Evolutionary conservation across 23 tunicate species (phyloP).

Genomic region (Trididemnum clinides): DNA sequence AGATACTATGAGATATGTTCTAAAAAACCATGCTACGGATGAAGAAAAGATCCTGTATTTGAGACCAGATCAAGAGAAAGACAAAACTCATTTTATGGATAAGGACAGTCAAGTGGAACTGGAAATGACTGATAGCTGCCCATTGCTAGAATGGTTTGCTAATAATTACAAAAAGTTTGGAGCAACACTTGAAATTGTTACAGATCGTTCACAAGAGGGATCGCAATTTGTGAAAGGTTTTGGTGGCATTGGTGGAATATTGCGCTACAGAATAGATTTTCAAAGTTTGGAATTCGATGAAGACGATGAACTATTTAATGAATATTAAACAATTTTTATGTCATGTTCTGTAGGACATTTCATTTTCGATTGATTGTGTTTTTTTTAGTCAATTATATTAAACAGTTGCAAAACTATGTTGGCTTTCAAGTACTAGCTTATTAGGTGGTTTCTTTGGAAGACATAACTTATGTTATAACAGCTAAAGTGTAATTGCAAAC

Average conservation of each 20-base stretch:
- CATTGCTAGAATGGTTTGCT: constrained; percentile 96
- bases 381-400: too few relatives aligned
- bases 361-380: too few relatives aligned
- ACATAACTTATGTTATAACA: too few relatives aligned
- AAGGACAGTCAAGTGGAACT: constrained; percentile 90
- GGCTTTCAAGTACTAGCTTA: too few relatives aligned
- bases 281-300: constrained; percentile 88
- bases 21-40: constrained; percentile 85
- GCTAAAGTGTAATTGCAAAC: too few relatives aligned
- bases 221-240: constrained; percentile 99
- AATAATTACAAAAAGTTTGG: constrained; percentile 98
- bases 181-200: constrained; percentile 91
- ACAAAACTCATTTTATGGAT: constrained; percentile 95
- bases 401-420: too few relatives aligned
- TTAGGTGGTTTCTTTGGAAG: too few relatives aligned
- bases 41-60: constrained; percentile 83
- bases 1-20: constrained; percentile 91
- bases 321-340: constrained; percentile 41
- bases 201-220: constrained; percentile 98
- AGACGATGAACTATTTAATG: constrained; percentile 85
- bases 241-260: constrained; percentile 98
- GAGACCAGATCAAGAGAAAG: constrained; percentile 94
- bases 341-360: too few relatives aligned
- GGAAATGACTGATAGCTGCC: constrained; percentile 83
- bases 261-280: constrained; percentile 93